Conservation (phyloP, 2,113 vertebrate genomes). For the Uria lomvia region DNA sequence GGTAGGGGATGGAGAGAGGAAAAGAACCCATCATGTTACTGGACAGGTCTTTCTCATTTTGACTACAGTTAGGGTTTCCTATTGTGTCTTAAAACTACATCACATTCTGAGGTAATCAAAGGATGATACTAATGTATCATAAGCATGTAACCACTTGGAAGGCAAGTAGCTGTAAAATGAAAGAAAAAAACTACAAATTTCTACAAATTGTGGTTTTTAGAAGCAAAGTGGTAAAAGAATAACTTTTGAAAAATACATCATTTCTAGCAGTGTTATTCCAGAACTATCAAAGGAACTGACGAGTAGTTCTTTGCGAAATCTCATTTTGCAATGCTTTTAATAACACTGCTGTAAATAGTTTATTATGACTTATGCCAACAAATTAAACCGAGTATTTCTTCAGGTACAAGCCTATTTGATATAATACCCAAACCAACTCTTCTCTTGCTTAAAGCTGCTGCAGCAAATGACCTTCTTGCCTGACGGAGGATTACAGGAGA, state of each 20-base stretch:
- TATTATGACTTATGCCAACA: background rate
- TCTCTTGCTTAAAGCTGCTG: background rate
- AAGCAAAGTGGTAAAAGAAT: background rate
- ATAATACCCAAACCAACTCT: background rate
- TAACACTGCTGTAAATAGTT: background rate
- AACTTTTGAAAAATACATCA: fast-evolving
- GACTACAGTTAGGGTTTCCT: background rate
- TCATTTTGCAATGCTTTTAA: background rate
- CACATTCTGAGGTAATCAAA: background rate
- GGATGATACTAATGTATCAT: background rate
- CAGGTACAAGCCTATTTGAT: background rate
- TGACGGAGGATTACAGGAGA: background rate
- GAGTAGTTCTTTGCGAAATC: background rate
- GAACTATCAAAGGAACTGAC: background rate
- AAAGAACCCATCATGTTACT: background rate
- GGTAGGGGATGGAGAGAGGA: background rate
- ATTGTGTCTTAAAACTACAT: background rate
- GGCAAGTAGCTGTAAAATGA: background rate
- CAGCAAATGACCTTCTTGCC: background rate
- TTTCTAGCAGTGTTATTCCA: background rate
- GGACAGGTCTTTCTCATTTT: background rate
- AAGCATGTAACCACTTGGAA: background rate
- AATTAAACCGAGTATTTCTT: background rate
- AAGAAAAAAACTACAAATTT: background rate
- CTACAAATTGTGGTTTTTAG: background rate